Base-by-base conservation (phyloP, 2,888 invertebrate genomes). In the Trichopoda pennipes region DNA sequence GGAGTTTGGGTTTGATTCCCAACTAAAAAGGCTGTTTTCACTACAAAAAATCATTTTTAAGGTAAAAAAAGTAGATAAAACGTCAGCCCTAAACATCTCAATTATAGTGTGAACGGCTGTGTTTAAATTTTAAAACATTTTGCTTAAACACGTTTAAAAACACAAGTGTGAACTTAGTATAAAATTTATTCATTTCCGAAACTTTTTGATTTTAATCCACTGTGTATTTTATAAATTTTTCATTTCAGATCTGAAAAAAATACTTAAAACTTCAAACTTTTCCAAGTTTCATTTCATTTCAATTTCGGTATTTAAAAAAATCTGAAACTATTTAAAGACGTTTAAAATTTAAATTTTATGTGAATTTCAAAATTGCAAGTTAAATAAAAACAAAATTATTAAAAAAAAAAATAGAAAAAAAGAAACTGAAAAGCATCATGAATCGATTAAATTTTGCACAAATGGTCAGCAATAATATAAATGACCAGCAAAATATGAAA, bases 391-490 rank as follows among this genome's bases (percentile, higher is more conserved):
- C 3, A 7, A 19, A 28, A 32, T n/a, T n/a, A n/a, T n/a, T n/a
- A n/a, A n/a, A 56, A 19, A 38, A 42, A 73, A 53, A 61, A 23
- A 61, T 7, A 44, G 17, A 35, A 35, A 23, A 1, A 17, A 49
- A 19, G 19, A 49, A 44, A 44, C n/a, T 38, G 14, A 3, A 8
- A 3, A 8, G 9, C 17, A 81, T 58, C 0, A 85, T 85, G 81
- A 84, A 82, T 75, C 84, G 84, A 23, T 80, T 84, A 53, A 63
- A 84, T 77, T 79, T 84, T 17, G 75, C 80, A 12, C 83, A 81
- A 56, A 84, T 85, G 83, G 84, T 83, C 8, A 76, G 80, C 14
- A 72, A 75, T 47, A 68, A 53, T 28, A 38, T 76, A 8, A 12
- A 32, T 16, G 38, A 23, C 1, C 19, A 63, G 19, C 49, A 51